A percentile compares a stretch with the other conserved stretches of the same genome.
phyloP scores from a whole-genome alignment of 1,140 invertebrate genomes.

The Ooceraea biroi region DNA sequence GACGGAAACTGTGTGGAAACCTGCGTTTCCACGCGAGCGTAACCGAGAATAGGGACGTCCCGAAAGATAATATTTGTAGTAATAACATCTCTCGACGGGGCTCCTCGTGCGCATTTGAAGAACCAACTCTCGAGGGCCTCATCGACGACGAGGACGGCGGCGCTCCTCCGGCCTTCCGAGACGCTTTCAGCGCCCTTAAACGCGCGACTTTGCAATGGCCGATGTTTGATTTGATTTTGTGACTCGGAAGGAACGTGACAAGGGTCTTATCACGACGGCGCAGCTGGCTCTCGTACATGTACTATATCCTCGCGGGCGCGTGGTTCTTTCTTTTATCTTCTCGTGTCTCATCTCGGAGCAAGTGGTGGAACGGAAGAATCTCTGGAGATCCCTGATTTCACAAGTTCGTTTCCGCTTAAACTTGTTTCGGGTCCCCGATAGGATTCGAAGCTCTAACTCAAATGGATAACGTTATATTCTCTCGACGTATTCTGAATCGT shows the following conservation, averaged over 20 bases:
- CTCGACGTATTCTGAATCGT: constrained; percentile 20
- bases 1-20: constrained; percentile 9
- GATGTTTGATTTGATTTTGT: constrained; percentile 78
- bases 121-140: constrained; percentile 47
- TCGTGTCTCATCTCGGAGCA: neutral
- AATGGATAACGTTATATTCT: constrained; percentile 52
- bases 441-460: constrained; percentile 23
- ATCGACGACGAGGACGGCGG: neutral
- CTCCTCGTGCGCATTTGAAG: constrained; percentile 60
- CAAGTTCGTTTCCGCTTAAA: constrained; percentile 34
- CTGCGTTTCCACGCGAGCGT: constrained; percentile 16
- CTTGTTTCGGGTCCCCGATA: constrained; percentile 26
- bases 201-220: constrained; percentile 30
- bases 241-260: constrained; percentile 69
- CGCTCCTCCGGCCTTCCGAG: constrained; percentile 7
- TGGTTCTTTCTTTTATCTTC: neutral
- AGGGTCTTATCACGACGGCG: constrained; percentile 55
- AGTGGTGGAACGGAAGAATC: neutral
- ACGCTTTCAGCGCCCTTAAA: constrained; percentile 65
- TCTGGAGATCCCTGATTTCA: constrained; percentile 34
- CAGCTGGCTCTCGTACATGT: constrained; percentile 16
- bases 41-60: constrained; percentile 35
- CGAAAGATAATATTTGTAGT: constrained; percentile 79
- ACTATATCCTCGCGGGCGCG: neutral
- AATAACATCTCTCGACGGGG: constrained; percentile 77